A percentile compares a stretch with the other conserved stretches of the same genome.
Conservation (phyloP, 2,113 vertebrate species). For the Eretmochelys imbricata region DNA sequence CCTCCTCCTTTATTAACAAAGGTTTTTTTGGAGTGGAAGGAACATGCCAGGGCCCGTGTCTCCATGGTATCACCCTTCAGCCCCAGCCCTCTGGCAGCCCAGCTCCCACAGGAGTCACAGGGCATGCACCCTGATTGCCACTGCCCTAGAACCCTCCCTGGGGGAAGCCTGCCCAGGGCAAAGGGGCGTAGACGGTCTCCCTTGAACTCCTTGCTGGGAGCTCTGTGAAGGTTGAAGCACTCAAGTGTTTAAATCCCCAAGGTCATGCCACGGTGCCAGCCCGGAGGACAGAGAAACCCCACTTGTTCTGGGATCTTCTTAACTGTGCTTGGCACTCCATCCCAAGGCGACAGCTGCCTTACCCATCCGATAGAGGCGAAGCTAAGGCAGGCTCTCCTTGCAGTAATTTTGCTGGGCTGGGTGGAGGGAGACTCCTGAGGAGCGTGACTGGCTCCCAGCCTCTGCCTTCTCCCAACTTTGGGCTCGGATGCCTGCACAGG, state of each 20-base stretch:
- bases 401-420: no score
- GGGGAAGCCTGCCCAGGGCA: neutral
- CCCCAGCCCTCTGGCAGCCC: accelerated
- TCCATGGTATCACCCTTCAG: neutral
- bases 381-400: no score
- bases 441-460: neutral
- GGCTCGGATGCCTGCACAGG: no score
- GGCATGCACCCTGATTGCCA: neutral
- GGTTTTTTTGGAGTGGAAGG: neutral
- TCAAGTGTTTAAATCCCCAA: neutral
- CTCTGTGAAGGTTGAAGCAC: no score
- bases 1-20: neutral
- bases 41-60: neutral
- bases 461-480: neutral
- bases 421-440: no score
- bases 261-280: neutral
- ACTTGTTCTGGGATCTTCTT: neutral
- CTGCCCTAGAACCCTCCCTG: no score
- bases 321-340: neutral
- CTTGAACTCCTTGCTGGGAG: no score
- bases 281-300: neutral
- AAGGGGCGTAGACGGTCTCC: no score
- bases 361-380: no score
- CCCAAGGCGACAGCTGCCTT: no score
- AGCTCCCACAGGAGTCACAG: accelerated